Conservation (phyloP, 2,113 vertebrate species). For the Scartelaos histophorus region DNA sequence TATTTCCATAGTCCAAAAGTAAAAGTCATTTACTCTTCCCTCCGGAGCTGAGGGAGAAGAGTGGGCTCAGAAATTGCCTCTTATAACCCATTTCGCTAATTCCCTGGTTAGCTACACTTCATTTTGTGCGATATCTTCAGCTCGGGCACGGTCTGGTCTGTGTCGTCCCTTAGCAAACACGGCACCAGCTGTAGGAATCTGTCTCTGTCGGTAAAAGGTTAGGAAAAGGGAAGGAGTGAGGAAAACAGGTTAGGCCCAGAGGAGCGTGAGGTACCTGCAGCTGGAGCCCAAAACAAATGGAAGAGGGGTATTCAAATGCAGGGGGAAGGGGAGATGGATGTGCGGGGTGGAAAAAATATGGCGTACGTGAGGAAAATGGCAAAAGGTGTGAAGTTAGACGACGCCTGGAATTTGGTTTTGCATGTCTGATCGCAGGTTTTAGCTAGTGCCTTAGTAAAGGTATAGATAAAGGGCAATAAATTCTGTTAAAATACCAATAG, state of each 20-base stretch:
- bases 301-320: neutral
- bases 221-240: constrained; percentile 35
- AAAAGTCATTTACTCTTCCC: constrained; percentile 43
- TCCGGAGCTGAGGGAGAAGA: constrained; percentile 12
- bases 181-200: constrained; percentile 34
- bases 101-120: constrained; percentile 59
- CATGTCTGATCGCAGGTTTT: no score
- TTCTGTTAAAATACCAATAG: no score
- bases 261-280: constrained; percentile 39
- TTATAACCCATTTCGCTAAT: constrained; percentile 57
- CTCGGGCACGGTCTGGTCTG: constrained; percentile 19
- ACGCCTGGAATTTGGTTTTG: no score
- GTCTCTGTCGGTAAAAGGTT: constrained; percentile 64
- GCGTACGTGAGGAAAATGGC: no score
- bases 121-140: constrained; percentile 57
- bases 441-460: no score
- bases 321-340: neutral
- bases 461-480: no score
- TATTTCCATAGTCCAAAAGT: constrained; percentile 43
- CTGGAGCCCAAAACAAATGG: constrained; percentile 17
- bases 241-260: constrained; percentile 62
- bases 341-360: neutral
- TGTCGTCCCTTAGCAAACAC: constrained; percentile 44
- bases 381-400: no score
- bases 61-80: constrained; percentile 51